phyloP scores from a whole-genome alignment of 2,113 vertebrate genomes.

The Hemichromis elongatus region DNA sequence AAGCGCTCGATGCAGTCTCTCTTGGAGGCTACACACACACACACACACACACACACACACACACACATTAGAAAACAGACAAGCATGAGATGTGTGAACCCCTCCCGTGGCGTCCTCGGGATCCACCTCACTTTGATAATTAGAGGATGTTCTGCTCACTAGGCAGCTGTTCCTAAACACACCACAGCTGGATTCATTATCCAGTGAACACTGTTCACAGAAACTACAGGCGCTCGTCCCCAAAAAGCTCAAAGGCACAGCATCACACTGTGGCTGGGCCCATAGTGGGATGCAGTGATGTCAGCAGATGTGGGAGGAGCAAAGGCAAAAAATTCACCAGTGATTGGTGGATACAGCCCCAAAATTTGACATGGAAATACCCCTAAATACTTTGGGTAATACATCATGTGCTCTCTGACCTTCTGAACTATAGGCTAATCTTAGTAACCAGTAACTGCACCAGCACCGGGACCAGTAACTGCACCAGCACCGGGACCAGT shows the following conservation, averaged over 20 bases:
- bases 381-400: background rate
- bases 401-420: background rate
- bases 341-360: background rate
- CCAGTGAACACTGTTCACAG: background rate
- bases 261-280: background rate
- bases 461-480: background rate
- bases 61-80: background rate
- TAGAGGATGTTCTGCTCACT: background rate
- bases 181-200: background rate
- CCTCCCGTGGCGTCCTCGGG: background rate
- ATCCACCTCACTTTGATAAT: background rate
- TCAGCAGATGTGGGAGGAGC: background rate
- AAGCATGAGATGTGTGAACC: background rate
- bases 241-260: background rate
- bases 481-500: background rate
- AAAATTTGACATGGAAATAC: background rate
- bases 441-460: background rate
- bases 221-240: too few species aligned
- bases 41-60: background rate
- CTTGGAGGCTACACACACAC: constrained; percentile 80
- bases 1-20: constrained; percentile 94
- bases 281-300: background rate
- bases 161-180: background rate
- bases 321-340: background rate
- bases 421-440: background rate